Base-by-base conservation (phyloP, 2,797 vertebrate genomes). In the Antrozous pallidus region DNA sequence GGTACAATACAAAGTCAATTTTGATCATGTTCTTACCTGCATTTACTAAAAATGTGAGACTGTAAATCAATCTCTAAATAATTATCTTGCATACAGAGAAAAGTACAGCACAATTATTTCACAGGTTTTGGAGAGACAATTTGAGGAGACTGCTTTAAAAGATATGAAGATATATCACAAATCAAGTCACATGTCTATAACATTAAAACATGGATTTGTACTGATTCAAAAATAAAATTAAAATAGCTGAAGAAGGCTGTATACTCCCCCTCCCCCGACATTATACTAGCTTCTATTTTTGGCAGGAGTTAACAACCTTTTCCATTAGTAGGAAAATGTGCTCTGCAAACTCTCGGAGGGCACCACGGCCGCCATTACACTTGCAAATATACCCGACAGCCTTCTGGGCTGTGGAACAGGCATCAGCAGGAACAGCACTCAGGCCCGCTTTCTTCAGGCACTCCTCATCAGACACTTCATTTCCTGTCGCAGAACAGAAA, bases 331-430 rank as follows among this genome's bases (percentile, higher is more conserved):
- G 97, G 28, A 98, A 98, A 58, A 99, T 98, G 98, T 99, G 98
- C 7, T 99, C 99, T 0, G 98, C 98, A 5, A 99, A 99, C 97
- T 99, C 99, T 33, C 98, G 96, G 84, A 99, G 58, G 0, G 99
- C 99, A 0, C 99, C 99, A 0, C 78, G 97, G 5, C 99, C 99
- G 0, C 98, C 98, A 0, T 1, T 45, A 1, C 89, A 96, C 87
- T 81, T 98, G 94, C 99, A 99, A 2, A 98, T 98, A 94, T 99
- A 99, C 33, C 98, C 98, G 0, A 99, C 98, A 0, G 98, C 98
- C 8, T 98, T 98, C 58, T 98, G 97, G 69, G 98, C 98, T 0
- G 97, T 82, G 0, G 91, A 40, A 0, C 98, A 98, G 26, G 98
- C 99, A 0, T 99, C 98, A 0, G 93, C 95, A 0, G 99, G 99